phyloP scores from a whole-genome alignment of 2,797 vertebrate species.

The Rhinella marina region DNA sequence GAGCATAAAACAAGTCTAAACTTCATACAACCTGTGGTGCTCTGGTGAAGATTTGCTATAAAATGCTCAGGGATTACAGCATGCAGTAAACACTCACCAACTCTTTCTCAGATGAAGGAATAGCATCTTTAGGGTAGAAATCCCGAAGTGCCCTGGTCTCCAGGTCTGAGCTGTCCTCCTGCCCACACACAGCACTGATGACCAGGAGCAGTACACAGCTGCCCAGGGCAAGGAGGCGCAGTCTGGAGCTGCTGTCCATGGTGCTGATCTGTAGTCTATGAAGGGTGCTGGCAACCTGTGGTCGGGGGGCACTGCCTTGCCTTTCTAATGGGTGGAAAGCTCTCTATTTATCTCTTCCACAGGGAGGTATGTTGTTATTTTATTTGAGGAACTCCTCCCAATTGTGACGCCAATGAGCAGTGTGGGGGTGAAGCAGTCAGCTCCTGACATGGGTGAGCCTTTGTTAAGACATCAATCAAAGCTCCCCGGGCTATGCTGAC shows the following conservation, averaged over 20 bases:
- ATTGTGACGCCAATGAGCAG: constrained; percentile 53
- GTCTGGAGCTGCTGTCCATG: constrained; percentile 77
- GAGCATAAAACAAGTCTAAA: too few species aligned
- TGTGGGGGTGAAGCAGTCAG: constrained; percentile 53
- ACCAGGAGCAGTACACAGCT: constrained; percentile 71
- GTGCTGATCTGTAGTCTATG: constrained; percentile 64
- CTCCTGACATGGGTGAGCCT: constrained; percentile 40
- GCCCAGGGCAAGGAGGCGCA: constrained; percentile 71
- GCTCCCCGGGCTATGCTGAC: constrained; percentile 39
- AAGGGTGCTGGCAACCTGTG: neutral
- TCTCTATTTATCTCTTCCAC: constrained; percentile 56
- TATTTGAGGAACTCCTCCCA: constrained; percentile 49
- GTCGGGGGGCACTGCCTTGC: neutral
- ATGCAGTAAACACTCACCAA: constrained; percentile 72
- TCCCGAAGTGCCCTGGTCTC: constrained; percentile 78
- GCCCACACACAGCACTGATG: constrained; percentile 65
- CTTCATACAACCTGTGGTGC: neutral
- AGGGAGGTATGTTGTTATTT: constrained; percentile 33
- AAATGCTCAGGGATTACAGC: neutral
- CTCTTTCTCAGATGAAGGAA: constrained; percentile 81
- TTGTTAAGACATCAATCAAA: constrained; percentile 49
- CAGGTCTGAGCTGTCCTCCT: constrained; percentile 71
- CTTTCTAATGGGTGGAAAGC: neutral
- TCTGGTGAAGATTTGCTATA: neutral
- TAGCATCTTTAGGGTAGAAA: constrained; percentile 81